Evolutionary conservation across 2,113 vertebrate genomes (phyloP).

Genomic region (Gasterosteus nipponicus): DNA sequence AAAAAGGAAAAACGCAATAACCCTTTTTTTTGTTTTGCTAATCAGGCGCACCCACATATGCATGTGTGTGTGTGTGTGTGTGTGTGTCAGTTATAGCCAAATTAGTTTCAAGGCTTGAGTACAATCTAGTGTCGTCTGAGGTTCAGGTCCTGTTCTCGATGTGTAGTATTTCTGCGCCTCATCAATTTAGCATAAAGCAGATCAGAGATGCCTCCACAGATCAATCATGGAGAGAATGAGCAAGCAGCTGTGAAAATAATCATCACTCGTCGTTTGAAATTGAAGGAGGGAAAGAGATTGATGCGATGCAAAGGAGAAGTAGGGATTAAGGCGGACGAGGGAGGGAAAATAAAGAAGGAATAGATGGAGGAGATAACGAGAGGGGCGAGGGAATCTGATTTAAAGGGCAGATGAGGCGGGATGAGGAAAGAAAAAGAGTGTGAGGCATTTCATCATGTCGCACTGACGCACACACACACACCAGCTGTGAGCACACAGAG

Average conservation of each 20-base stretch:
- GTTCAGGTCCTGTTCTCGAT: not conserved
- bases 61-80: not conserved
- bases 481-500: not conserved
- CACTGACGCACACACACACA: not conserved
- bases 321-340: constrained; percentile 46
- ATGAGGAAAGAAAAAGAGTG: constrained; percentile 1
- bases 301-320: not conserved
- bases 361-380: constrained; percentile 22
- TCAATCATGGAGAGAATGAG: constrained; percentile 33
- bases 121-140: not conserved
- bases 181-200: not conserved
- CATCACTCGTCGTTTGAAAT: constrained; percentile 1
- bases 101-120: constrained; percentile 2
- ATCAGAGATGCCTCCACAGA: constrained; percentile 15
- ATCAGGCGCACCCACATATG: constrained; percentile 30
- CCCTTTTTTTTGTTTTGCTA: constrained; percentile 34
- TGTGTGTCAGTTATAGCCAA: not conserved
- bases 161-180: not conserved
- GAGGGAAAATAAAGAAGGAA: constrained; percentile 36
- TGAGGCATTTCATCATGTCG: constrained; percentile 36
- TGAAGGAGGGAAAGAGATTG: not conserved
- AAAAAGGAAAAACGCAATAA: constrained; percentile 43
- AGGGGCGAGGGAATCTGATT: constrained; percentile 21
- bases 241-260: not conserved
- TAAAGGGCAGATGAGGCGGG: not conserved